phyloP scores from a whole-genome alignment of 1,140 invertebrate species.

The Nephotettix cincticeps region DNA sequence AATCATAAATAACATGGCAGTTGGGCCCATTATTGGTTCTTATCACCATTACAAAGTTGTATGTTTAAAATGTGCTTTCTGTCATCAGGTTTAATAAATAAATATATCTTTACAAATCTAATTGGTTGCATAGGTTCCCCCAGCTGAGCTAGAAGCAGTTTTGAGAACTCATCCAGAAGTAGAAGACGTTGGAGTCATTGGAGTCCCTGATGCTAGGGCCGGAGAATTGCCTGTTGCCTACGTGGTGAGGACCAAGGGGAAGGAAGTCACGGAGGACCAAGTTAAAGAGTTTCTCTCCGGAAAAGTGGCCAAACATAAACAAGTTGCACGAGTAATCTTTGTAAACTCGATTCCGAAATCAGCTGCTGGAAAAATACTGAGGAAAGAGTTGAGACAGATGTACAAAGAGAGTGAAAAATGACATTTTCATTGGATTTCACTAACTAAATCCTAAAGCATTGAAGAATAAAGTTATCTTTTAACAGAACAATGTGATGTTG shows the following conservation, averaged over 20 bases:
- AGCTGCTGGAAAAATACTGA: conserved; percentile 71
- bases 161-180: conserved; percentile 63
- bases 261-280: conserved; percentile 49
- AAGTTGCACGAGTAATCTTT: conserved; percentile 67
- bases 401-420: conserved; percentile 29
- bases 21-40: too few relatives aligned
- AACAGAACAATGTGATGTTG: too few relatives aligned
- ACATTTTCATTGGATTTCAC: not conserved
- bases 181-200: conserved; percentile 70
- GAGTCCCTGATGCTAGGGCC: conserved; percentile 59
- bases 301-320: conserved; percentile 67
- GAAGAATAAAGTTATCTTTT: too few relatives aligned
- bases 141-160: conserved; percentile 69
- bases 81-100: too few relatives aligned
- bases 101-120: too few relatives aligned
- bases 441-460: too few relatives aligned
- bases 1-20: too few relatives aligned
- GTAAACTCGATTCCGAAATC: conserved; percentile 70
- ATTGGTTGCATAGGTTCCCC: conserved; percentile 61
- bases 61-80: too few relatives aligned
- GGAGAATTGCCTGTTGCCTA: conserved; percentile 66
- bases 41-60: too few relatives aligned
- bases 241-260: conserved; percentile 56
- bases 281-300: conserved; percentile 55
- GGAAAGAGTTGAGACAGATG: conserved; percentile 55